phyloP scores from a whole-genome alignment of 2,888 invertebrate species.

The Hedya salicella region DNA sequence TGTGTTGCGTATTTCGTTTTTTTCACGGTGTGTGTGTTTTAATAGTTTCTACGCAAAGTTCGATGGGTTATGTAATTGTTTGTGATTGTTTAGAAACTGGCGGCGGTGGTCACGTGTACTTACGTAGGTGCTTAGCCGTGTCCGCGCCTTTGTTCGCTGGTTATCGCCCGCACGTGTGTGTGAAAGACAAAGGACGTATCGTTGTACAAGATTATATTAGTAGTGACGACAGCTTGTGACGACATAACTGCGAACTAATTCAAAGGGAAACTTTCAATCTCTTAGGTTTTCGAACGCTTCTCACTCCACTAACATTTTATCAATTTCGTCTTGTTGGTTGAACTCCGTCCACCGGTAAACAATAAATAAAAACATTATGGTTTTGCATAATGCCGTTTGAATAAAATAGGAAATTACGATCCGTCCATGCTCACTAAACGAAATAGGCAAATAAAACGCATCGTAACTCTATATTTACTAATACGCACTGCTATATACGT shows the following conservation, averaged over 20 bases:
- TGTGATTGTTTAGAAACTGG: constrained; percentile 46
- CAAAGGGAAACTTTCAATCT: not conserved
- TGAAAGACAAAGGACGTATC: constrained; percentile 14
- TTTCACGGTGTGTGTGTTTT: constrained; percentile 53
- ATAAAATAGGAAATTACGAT: too few species aligned
- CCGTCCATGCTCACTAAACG: too few species aligned
- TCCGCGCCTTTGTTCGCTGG: not conserved
- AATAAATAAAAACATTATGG: too few species aligned
- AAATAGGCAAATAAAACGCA: too few species aligned
- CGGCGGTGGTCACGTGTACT: constrained; percentile 1
- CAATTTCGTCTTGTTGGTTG: too few species aligned
- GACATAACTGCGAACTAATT: not conserved
- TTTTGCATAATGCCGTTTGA: too few species aligned
- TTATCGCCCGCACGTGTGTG: constrained; percentile 14
- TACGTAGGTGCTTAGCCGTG: not conserved
- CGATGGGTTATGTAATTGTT: constrained; percentile 74
- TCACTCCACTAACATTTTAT: too few species aligned
- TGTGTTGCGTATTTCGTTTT: constrained; percentile 58
- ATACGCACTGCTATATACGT: too few species aligned
- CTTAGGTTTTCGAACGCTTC: too few species aligned
- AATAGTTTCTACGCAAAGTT: constrained; percentile 56
- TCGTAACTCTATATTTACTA: too few species aligned
- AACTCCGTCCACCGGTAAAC: too few species aligned
- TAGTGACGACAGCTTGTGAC: constrained; percentile 28
- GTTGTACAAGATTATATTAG: constrained; percentile 11